These are phyloP conservation scores for Pterobdella sp. DNA, from an alignment of 2,888 invertebrate genomes.

Conservation along the genomic window DNA sequence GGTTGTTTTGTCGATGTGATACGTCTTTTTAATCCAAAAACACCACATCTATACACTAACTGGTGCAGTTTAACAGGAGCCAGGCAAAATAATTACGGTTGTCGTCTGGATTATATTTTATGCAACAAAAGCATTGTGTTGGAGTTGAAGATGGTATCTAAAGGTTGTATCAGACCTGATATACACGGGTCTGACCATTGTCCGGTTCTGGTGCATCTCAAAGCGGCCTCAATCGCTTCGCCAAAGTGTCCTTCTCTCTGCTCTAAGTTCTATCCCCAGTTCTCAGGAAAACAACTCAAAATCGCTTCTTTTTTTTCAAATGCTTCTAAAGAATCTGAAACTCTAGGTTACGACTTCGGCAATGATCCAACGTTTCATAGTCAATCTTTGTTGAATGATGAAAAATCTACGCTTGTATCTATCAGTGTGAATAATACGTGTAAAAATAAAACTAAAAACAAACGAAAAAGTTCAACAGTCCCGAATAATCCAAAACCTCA, in stretches of 20 bases:
- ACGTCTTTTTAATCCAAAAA: slow-evolving; percentile 51
- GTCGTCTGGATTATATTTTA: slow-evolving; percentile 55
- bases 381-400: too few species aligned
- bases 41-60: slow-evolving; percentile 52
- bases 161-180: slow-evolving; percentile 45
- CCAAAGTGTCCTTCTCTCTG: slow-evolving; percentile 49
- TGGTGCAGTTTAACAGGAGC: slow-evolving; percentile 53
- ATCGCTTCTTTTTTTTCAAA: slow-evolving; percentile 44
- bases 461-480: too few species aligned
- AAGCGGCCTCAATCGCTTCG: slow-evolving; percentile 41
- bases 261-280: slow-evolving; percentile 53
- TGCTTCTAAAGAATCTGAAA: too few species aligned
- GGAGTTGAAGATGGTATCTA: slow-evolving; percentile 34
- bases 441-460: too few species aligned
- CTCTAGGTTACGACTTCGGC: too few species aligned
- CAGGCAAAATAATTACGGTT: slow-evolving; percentile 54
- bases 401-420: too few species aligned
- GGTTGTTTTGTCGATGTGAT: slow-evolving; percentile 52
- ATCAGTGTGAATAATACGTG: too few species aligned
- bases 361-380: too few species aligned
- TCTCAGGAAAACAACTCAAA: slow-evolving; percentile 50
- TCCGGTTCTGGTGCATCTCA: slow-evolving; percentile 51
- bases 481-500: too few species aligned
- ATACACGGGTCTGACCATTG: slow-evolving; percentile 55
- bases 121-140: slow-evolving; percentile 43